phyloP scores from a whole-genome alignment of 2,797 vertebrate species.

The Notolabrus celidotus region DNA sequence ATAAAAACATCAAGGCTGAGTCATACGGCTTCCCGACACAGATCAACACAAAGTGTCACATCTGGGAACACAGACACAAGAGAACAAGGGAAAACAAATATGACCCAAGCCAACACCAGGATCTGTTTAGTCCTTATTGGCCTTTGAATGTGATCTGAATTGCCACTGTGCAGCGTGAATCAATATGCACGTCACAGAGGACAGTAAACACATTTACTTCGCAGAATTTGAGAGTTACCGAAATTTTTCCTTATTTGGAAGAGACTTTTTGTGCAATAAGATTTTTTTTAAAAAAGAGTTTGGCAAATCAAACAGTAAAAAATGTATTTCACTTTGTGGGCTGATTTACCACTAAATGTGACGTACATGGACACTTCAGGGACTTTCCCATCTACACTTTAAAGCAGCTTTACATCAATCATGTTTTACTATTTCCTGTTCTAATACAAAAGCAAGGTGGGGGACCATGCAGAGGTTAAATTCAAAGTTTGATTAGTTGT shows the following conservation, averaged over 20 bases:
- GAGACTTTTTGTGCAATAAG: neutral
- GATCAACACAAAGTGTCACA: conserved; percentile 24
- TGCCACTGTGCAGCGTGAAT: neutral
- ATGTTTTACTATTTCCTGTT: neutral
- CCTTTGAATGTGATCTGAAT: conserved; percentile 4
- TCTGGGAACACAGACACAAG: conserved; percentile 23
- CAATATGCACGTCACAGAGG: conserved; percentile 1
- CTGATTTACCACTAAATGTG: neutral
- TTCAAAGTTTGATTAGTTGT: neutral
- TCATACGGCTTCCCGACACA: conserved; percentile 34
- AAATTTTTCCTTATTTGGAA: neutral
- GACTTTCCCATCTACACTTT: neutral
- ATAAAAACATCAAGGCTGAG: conserved; percentile 39
- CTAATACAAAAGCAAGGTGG: neutral
- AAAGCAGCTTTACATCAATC: neutral
- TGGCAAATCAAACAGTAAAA: too few species aligned
- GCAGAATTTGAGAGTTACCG: neutral
- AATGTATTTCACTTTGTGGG: neutral
- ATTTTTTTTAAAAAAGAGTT: neutral
- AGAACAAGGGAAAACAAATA: conserved; percentile 18
- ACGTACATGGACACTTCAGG: neutral
- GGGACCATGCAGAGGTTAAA: too few species aligned
- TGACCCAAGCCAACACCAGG: neutral
- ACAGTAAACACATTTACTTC: conserved; percentile 11
- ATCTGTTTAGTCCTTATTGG: conserved; percentile 3